Evolutionary conservation across 2,888 invertebrate genomes (phyloP).

Genomic region (Drosophila barbarae): DNA sequence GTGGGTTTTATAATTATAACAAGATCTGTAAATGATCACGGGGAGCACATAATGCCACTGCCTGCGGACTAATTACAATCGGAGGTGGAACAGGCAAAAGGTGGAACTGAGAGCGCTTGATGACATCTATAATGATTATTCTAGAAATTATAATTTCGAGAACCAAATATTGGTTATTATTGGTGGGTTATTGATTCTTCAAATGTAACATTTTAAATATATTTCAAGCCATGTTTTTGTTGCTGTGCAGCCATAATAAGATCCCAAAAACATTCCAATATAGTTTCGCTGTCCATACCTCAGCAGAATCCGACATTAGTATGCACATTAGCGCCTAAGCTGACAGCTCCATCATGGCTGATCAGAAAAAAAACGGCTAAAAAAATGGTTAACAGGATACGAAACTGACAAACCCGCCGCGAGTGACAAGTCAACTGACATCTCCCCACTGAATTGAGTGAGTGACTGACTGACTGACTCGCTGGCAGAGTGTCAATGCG

Average conservation of each 20-base stretch:
- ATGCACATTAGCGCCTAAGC: constrained; percentile 57
- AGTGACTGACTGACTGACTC: constrained; percentile 39
- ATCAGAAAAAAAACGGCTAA: constrained; percentile 22
- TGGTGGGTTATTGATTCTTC: neutral
- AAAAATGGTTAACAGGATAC: constrained; percentile 61
- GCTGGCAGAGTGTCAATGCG: constrained; percentile 53
- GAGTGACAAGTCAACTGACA: constrained; percentile 49
- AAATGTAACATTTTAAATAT: neutral
- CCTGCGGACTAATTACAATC: constrained; percentile 27
- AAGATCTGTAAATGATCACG: constrained; percentile 41
- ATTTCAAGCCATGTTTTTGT: neutral
- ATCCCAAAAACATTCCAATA: constrained; percentile 4
- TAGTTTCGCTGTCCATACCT: constrained; percentile 14
- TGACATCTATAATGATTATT: constrained; percentile 5
- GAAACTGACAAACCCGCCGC: constrained; percentile 59
- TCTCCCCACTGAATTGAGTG: constrained; percentile 29
- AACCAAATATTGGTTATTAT: neutral
- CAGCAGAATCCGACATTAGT: constrained; percentile 29
- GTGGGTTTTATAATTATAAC: constrained; percentile 48
- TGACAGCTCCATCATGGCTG: constrained; percentile 51
- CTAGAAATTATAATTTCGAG: constrained; percentile 2
- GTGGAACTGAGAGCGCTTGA: constrained; percentile 17
- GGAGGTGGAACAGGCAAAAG: constrained; percentile 29
- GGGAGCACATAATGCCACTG: constrained; percentile 22
- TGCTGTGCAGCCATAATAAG: neutral